Evolutionary conservation across 2,888 invertebrate genomes (phyloP), one percentile per base, ranked within the genome.

Genomic region (Netelia melanura): DNA sequence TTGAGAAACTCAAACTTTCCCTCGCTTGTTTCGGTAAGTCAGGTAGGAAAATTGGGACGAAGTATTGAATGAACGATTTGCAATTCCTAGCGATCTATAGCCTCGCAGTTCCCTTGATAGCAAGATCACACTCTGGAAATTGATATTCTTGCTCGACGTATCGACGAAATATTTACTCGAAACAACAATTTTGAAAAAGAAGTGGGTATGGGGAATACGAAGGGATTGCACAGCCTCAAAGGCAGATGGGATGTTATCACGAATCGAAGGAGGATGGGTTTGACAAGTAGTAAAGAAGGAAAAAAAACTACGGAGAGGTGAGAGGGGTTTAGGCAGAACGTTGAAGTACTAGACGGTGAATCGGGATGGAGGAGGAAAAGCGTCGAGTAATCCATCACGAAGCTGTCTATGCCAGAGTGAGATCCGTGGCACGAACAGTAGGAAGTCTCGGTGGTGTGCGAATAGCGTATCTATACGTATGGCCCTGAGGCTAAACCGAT

Each of bases 401-500:
- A 80, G 89, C 92, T 93, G 93, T 93, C 93, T 92, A 91, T 92
- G 89, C 89, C 92, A 92, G 90, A 70, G 67, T 67, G 78, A 67
- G 84, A 89, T 90, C 89, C 90, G 88, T 88, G 86, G 88, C 88
- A 86, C 88, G 81, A 88, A 71, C 70, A 75, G 65, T 74, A 65
- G 43, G 38, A 11, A 68, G 74, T 68, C 81, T 75, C 75, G 38
- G 23, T 48, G 71, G 54, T 76, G 71, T 54, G 76, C 23, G 54
- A 23, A 43, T 11, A 67, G 58, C 25, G n/a, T 14, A 38, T 38
- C 5, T 75, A 58, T 25, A 65, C 65, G 64, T 52, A 82, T 64
- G 70, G 90, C 92, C 89, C 91, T 88, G 87, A 88, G 91, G 92
- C 92, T 91, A 92, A 92, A 93, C 90, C 93, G 93, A 93, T 93